Conservation (phyloP, 2,888 invertebrate genomes). For the Pocota personata region DNA sequence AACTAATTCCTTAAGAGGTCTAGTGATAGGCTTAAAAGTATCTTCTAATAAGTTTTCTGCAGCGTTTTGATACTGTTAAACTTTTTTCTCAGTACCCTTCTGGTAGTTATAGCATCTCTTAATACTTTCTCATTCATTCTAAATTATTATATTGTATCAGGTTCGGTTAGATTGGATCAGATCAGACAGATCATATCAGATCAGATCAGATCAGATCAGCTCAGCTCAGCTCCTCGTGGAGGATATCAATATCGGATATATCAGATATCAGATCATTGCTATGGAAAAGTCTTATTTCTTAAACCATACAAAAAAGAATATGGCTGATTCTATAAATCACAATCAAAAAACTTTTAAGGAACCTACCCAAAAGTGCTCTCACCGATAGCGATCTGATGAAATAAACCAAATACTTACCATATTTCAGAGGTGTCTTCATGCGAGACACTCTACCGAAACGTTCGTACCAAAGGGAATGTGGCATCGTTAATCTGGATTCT, state of each 20-base stretch:
- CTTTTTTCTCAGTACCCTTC: neutral
- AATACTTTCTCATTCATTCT: no score
- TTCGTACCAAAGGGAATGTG: slow-evolving; percentile 35
- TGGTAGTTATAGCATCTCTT: neutral
- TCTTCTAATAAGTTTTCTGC: neutral
- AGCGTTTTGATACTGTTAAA: neutral
- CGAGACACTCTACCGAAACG: slow-evolving; percentile 43
- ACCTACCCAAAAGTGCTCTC: slow-evolving; percentile 74
- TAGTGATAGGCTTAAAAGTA: slow-evolving; percentile 20
- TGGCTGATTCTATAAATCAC: slow-evolving; percentile 40
- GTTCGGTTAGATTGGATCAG: no score
- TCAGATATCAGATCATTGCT: slow-evolving; percentile 77
- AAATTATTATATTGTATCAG: no score
- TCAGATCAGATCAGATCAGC: slow-evolving; percentile 72
- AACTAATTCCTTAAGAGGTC: slow-evolving; percentile 26
- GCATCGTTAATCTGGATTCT: slow-evolving; percentile 75
- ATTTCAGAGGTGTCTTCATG: slow-evolving; percentile 78
- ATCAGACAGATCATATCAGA: no score
- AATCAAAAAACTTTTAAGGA: slow-evolving; percentile 75
- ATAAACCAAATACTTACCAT: slow-evolving; percentile 76
- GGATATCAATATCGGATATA: no score
- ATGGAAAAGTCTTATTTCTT: slow-evolving; percentile 78
- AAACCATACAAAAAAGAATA: slow-evolving; percentile 76
- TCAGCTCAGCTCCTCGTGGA: no score
- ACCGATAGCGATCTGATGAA: slow-evolving; percentile 76